These are phyloP conservation scores for Drepana falcataria DNA, from an alignment of 2,888 invertebrate species.

Conservation along the genomic window DNA sequence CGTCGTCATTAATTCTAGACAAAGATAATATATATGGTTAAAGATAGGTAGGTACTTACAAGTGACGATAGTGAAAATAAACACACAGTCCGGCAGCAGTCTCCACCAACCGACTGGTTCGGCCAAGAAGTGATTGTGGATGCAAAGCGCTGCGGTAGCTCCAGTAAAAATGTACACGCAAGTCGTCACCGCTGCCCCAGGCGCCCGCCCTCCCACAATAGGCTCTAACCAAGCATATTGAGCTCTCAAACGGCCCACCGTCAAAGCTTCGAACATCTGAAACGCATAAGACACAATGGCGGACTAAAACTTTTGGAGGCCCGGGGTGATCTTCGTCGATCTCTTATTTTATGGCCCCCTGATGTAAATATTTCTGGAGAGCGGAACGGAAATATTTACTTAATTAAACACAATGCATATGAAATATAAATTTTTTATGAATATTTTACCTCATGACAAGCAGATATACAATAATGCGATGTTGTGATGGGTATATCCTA, in stretches of 20 bases:
- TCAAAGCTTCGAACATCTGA: constrained; percentile 78
- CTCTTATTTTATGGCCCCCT: too few relatives aligned
- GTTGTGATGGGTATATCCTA: too few relatives aligned
- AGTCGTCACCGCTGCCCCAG: constrained; percentile 85
- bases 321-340: too few relatives aligned
- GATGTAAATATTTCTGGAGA: too few relatives aligned
- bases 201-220: constrained; percentile 84
- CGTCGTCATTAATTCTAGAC: too few relatives aligned
- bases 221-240: constrained; percentile 87
- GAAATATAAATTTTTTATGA: too few relatives aligned
- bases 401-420: too few relatives aligned
- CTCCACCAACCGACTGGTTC: constrained; percentile 82
- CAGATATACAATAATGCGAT: too few relatives aligned
- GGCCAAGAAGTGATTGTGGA: constrained; percentile 81
- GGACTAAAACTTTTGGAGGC: neutral
- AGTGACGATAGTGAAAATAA: constrained; percentile 80
- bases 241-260: constrained; percentile 87
- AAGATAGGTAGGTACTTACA: constrained; percentile 67
- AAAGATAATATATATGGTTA: too few relatives aligned
- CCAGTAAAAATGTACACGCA: constrained; percentile 85
- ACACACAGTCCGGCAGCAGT: constrained; percentile 79
- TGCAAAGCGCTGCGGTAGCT: constrained; percentile 84
- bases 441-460: too few relatives aligned
- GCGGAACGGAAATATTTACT: too few relatives aligned
- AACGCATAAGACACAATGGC: constrained; percentile 13